A percentile compares a stretch with the other conserved stretches of the same genome.
phyloP scores from a whole-genome alignment of 2,797 vertebrate species.

The Hyperoplus immaculatus region DNA sequence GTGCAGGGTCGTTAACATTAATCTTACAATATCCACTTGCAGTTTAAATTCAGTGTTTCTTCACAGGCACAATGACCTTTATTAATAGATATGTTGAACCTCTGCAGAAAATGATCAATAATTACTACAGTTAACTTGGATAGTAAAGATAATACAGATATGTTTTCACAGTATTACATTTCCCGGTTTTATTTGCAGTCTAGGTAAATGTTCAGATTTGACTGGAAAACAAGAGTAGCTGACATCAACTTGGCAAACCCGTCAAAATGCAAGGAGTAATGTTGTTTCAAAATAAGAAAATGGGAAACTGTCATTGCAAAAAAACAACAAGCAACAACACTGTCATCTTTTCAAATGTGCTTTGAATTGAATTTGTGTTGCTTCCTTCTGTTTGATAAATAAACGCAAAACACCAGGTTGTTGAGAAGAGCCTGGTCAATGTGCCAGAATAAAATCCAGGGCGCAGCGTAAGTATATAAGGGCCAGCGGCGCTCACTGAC shows the following conservation, averaged over 20 bases:
- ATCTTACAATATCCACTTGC: background rate
- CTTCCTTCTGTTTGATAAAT: conserved; percentile 41
- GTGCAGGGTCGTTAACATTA: background rate
- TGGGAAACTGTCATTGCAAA: conserved; percentile 26
- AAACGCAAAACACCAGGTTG: conserved; percentile 44
- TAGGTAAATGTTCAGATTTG: background rate
- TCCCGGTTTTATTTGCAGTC: background rate
- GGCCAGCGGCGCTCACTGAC: conserved; percentile 67
- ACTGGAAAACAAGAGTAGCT: background rate
- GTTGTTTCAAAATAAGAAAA: conserved; percentile 11
- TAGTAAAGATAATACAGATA: background rate
- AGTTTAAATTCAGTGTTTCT: background rate
- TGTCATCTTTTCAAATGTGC: conserved; percentile 48
- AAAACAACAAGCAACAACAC: conserved; percentile 13
- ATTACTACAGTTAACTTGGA: background rate
- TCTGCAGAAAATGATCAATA: background rate
- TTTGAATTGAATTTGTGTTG: conserved; percentile 27
- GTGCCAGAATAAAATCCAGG: conserved; percentile 67
- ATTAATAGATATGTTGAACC: background rate
- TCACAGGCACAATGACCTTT: background rate
- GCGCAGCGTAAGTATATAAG: conserved; percentile 50
- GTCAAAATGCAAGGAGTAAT: conserved; percentile 20
- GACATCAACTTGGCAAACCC: background rate
- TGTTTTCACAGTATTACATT: background rate
- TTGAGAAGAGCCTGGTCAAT: conserved; percentile 44